Evolutionary conservation across 2,888 invertebrate species (phyloP).

Genomic region (Amphiduros pacificus): DNA sequence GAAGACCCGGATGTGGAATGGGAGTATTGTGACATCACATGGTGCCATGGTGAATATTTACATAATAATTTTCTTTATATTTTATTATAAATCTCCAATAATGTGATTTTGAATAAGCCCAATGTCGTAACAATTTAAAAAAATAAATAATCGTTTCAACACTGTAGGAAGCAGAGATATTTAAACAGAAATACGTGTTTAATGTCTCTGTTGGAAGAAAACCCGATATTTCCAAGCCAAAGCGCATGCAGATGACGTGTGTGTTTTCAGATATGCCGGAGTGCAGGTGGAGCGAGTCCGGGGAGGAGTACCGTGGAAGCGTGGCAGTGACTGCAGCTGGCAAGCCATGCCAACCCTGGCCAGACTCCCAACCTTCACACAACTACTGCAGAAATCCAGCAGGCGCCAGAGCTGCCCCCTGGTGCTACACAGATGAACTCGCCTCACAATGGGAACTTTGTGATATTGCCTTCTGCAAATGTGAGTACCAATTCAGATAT

Average conservation of each 20-base stretch:
- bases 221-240: no score
- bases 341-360: background rate
- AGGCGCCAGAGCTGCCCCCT: background rate
- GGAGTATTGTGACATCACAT: background rate
- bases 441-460: background rate
- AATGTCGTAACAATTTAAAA: no score
- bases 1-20: background rate
- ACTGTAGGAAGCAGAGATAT: no score
- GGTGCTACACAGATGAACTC: background rate
- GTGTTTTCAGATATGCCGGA: slow-evolving; percentile 9
- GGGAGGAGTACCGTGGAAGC: slow-evolving; percentile 4
- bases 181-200: no score
- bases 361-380: background rate
- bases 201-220: no score
- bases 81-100: no score
- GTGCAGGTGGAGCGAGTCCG: slow-evolving; percentile 4
- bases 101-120: no score
- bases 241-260: no score
- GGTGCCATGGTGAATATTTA: slow-evolving; percentile 1
- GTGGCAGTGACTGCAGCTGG: slow-evolving; percentile 10
- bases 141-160: no score
- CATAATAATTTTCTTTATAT: no score
- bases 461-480: slow-evolving; percentile 10
- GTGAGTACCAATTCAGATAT: no score
- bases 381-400: slow-evolving; percentile 15